Percentiles rank a stretch among this genome's conserved stretches.
Evolutionary conservation across 2,888 invertebrate genomes (phyloP).

Genomic region (Merodon equestris): DNA sequence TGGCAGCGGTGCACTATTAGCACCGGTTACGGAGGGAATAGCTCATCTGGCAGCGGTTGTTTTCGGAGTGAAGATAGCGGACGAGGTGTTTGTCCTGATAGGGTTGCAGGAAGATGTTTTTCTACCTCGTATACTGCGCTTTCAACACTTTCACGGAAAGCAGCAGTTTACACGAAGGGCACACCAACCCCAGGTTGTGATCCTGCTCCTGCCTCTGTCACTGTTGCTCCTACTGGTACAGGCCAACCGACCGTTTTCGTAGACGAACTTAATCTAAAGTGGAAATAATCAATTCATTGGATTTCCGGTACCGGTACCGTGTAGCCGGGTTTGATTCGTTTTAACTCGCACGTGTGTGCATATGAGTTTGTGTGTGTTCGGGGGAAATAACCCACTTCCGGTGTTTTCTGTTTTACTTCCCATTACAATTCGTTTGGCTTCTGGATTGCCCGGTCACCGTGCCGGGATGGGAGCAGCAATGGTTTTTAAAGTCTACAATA

Average conservation of each 20-base stretch:
- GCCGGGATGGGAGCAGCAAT: too few species aligned
- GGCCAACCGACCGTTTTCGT: conserved; percentile 23
- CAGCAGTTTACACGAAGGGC: conserved; percentile 50
- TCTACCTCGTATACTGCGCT: conserved; percentile 48
- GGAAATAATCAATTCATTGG: conserved; percentile 66
- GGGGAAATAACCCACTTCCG: conserved; percentile 58
- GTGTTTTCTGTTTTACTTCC: background rate
- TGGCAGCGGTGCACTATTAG: too few species aligned
- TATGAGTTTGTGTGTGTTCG: conserved; percentile 18
- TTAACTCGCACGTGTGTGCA: background rate
- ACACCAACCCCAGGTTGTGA: background rate
- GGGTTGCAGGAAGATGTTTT: conserved; percentile 12
- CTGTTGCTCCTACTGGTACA: too few species aligned
- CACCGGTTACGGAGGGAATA: too few species aligned
- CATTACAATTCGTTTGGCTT: too few species aligned
- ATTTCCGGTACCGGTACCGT: conserved; percentile 52
- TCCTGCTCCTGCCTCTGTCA: conserved; percentile 5
- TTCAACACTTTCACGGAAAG: conserved; percentile 63
- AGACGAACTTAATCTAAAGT: conserved; percentile 64
- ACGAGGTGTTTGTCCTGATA: conserved; percentile 8
- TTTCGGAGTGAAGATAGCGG: conserved; percentile 12
- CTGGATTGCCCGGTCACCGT: too few species aligned
- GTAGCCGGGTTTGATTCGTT: conserved; percentile 28
- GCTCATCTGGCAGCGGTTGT: conserved; percentile 21
- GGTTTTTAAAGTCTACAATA: too few species aligned